Conservation (phyloP, 2,113 vertebrate species). For the Taurulus bubalis region DNA sequence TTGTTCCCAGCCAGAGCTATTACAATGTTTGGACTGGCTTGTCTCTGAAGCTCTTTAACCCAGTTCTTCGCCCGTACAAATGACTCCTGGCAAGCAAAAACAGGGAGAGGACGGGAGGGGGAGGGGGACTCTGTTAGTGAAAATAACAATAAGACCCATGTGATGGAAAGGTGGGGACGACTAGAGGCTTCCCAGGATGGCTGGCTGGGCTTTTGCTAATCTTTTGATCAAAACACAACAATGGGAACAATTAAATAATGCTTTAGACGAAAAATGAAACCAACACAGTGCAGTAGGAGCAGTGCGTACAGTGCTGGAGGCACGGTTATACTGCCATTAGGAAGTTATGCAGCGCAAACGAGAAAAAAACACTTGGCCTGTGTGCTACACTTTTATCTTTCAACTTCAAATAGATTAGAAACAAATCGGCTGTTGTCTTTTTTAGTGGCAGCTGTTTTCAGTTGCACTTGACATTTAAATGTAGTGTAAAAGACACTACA, state of each 20-base stretch:
- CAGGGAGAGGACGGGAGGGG: neutral
- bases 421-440: neutral
- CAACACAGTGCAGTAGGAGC: neutral
- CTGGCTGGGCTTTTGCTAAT: neutral
- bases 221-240: neutral
- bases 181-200: neutral
- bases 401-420: neutral
- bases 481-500: neutral
- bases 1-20: conserved; percentile 99
- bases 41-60: conserved; percentile 99
- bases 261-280: conserved; percentile 12
- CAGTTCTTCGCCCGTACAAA: conserved; percentile 99
- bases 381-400: neutral
- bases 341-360: neutral
- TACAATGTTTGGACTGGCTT: conserved; percentile 99
- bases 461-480: neutral
- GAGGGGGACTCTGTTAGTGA: conserved; percentile 22
- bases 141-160: conserved; percentile 41
- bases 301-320: neutral
- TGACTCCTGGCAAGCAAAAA: conserved; percentile 89
- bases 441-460: neutral
- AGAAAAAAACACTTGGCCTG: neutral
- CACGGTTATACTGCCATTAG: neutral
- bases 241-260: neutral
- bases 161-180: conserved; percentile 29